Percentiles rank a stretch among this genome's conserved stretches.
phyloP scores from a whole-genome alignment of 2,113 vertebrate species.

The Coracopsis vasa region DNA sequence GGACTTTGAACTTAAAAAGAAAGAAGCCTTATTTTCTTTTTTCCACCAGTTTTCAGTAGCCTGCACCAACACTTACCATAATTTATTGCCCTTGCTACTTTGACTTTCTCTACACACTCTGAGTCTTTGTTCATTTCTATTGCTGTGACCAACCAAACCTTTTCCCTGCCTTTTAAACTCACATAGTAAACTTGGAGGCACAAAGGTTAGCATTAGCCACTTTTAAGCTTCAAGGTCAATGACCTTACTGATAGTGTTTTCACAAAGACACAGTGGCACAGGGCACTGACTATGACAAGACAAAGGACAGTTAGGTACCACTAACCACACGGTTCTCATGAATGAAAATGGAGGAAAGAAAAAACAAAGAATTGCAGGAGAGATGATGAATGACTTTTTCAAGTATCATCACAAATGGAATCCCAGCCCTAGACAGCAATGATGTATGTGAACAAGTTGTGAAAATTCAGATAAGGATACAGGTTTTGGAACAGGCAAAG shows the following conservation, averaged over 20 bases:
- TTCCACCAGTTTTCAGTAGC: background rate
- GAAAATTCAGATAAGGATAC: background rate
- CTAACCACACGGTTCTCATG: background rate
- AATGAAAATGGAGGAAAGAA: background rate
- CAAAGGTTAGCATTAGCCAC: background rate
- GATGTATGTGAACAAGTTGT: fast-evolving
- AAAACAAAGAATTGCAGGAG: background rate
- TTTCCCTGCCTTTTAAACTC: background rate
- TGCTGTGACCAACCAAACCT: background rate
- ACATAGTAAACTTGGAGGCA: background rate
- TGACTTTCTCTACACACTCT: background rate
- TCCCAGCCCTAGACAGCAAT: background rate
- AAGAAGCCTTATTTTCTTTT: background rate
- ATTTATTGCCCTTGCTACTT: background rate
- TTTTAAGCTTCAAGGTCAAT: background rate
- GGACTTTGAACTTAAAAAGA: background rate
- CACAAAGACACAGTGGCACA: background rate
- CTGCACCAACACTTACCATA: background rate
- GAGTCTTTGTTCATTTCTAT: background rate
- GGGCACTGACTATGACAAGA: background rate
- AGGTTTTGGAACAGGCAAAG: background rate
- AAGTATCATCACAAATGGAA: background rate
- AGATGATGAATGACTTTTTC: background rate
- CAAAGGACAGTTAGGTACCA: background rate
- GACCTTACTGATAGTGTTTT: background rate